Percentiles rank a stretch among this genome's conserved stretches.
These are phyloP conservation scores for Tetramorium simillimum DNA, from an alignment of 1,140 invertebrate genomes.

Conservation along the genomic window DNA sequence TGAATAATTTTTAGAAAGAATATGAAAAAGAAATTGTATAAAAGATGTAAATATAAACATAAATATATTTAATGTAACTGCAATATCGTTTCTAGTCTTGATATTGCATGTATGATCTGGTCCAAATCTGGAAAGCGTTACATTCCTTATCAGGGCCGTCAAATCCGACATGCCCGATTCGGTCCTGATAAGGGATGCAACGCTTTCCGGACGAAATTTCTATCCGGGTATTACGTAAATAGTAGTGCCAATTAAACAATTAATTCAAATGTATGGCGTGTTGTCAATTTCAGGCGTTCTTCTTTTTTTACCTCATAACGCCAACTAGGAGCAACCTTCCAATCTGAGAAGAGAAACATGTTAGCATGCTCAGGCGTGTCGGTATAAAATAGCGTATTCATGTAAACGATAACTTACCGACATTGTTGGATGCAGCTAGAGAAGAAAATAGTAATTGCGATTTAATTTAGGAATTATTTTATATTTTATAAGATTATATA, in stretches of 20 bases:
- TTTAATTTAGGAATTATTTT: background rate
- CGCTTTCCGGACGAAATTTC: no score
- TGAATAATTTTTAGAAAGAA: no score
- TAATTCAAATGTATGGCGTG: background rate
- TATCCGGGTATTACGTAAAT: background rate
- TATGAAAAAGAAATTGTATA: no score
- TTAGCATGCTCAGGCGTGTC: background rate
- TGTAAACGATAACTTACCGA: constrained; percentile 2
- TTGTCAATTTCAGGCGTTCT: background rate
- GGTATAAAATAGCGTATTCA: background rate
- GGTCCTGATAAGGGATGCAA: no score
- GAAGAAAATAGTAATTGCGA: background rate
- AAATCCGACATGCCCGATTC: no score
- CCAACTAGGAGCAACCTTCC: background rate
- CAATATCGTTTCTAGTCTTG: no score
- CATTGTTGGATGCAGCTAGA: background rate
- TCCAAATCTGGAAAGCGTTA: no score
- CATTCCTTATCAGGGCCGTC: no score
- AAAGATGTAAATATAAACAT: no score
- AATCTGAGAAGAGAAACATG: background rate
- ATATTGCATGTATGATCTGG: no score
- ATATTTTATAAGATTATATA: background rate
- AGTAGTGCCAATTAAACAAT: background rate
- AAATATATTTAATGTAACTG: no score
- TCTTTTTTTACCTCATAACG: background rate